Evolutionary conservation across 2,797 vertebrate genomes (phyloP).

Genomic region (Champsocephalus esox): DNA sequence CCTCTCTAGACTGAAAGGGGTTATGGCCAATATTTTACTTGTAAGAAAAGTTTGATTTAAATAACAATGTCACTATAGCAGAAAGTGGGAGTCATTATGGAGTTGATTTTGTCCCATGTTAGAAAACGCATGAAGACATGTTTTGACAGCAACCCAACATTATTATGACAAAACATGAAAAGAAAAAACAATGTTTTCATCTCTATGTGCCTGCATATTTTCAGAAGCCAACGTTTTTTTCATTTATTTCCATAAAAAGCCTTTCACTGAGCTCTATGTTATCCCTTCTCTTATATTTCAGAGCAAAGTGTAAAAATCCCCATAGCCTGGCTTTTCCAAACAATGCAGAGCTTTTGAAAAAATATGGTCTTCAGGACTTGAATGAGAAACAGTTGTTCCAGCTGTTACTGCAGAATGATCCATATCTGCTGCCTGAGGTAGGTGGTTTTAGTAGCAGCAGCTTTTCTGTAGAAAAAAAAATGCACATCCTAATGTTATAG

Average conservation of each 20-base stretch:
- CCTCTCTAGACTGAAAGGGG: neutral
- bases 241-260: neutral
- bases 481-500: neutral
- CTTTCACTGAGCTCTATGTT: neutral
- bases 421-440: slow-evolving; percentile 92
- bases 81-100: neutral
- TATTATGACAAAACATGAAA: neutral
- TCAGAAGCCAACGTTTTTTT: neutral
- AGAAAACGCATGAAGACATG: neutral
- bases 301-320: slow-evolving; percentile 78
- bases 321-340: slow-evolving; percentile 80
- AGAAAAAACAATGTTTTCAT: neutral
- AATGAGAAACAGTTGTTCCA: slow-evolving; percentile 83
- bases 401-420: slow-evolving; percentile 93
- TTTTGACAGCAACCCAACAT: neutral
- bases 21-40: neutral
- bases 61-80: neutral
- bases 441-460: slow-evolving; percentile 27
- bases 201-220: neutral
- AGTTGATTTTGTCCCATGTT: neutral
- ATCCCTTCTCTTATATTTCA: slow-evolving; percentile 41
- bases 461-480: neutral
- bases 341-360: slow-evolving; percentile 82
- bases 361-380: slow-evolving; percentile 78
- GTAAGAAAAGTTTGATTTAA: neutral